Evolutionary conservation across 2,113 vertebrate species (phyloP).

Genomic region (Tiliqua scincoides): DNA sequence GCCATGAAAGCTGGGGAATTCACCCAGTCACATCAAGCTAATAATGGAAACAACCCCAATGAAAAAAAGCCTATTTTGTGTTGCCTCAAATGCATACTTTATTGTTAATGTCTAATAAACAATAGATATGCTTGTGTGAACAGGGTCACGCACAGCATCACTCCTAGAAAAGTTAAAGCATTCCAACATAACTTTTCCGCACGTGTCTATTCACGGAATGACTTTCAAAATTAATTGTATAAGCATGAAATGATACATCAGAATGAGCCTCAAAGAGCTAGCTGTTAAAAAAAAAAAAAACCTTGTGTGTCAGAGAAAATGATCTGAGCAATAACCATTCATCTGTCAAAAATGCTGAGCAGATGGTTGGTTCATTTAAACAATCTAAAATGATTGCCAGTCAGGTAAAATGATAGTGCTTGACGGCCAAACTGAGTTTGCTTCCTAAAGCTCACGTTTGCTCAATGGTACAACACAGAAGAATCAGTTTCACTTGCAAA

Average conservation of each 20-base stretch:
- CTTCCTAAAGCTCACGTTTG: constrained; percentile 25
- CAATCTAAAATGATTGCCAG: constrained; percentile 32
- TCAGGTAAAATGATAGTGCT: constrained; percentile 46
- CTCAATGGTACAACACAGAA: neutral
- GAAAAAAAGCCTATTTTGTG: too few relatives aligned
- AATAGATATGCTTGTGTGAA: neutral
- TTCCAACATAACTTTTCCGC: neutral
- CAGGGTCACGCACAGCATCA: neutral
- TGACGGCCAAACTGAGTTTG: neutral
- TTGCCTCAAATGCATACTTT: too few relatives aligned
- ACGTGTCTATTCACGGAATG: neutral
- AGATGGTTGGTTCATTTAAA: constrained; percentile 42
- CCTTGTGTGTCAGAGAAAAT: constrained; percentile 42
- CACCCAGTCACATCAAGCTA: too few relatives aligned
- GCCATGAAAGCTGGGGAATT: too few relatives aligned
- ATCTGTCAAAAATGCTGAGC: constrained; percentile 44
- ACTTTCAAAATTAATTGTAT: constrained; percentile 17
- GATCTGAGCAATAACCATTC: constrained; percentile 35
- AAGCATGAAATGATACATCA: constrained; percentile 3
- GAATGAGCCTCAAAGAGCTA: neutral
- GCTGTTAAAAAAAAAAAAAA: constrained; percentile 12
- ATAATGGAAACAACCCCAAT: too few relatives aligned
- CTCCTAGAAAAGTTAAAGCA: neutral
- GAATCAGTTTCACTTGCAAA: neutral
- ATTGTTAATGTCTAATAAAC: too few relatives aligned